Conservation (phyloP, 92 coral and sea anemone genomes). For the Plumapathes pennacea region DNA sequence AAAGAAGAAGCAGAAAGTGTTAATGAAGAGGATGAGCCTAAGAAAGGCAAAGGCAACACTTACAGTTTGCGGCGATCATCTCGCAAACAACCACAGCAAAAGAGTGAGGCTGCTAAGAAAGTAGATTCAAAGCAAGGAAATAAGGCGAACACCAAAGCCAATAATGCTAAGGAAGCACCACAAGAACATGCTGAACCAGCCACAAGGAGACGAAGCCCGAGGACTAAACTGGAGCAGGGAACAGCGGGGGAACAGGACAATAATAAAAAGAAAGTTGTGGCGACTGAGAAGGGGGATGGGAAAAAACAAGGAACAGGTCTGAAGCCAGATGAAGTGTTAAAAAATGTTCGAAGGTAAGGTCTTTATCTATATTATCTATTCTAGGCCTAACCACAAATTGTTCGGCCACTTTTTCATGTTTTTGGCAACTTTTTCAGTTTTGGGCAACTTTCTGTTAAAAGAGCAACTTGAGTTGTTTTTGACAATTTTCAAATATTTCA, state of each 20-base stretch:
- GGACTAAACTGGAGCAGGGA: constrained; percentile 7
- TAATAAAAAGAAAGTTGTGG: constrained; percentile 1
- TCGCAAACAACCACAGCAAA: constrained; percentile 25
- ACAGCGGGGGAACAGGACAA: neutral
- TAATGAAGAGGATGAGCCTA: too few relatives aligned
- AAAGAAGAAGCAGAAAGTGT: constrained; percentile 4
- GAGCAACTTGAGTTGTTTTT: too few relatives aligned
- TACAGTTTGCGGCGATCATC: constrained; percentile 46
- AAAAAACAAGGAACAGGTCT: constrained; percentile 2
- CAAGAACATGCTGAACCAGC: constrained; percentile 2
- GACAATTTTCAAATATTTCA: too few relatives aligned
- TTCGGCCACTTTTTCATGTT: too few relatives aligned
- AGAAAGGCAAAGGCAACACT: too few relatives aligned
- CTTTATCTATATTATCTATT: too few relatives aligned
- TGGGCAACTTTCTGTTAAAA: too few relatives aligned
- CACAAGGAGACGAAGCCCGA: constrained; percentile 4
- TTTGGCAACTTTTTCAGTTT: too few relatives aligned
- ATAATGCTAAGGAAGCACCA: constrained; percentile 15
- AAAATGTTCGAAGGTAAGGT: constrained; percentile 56
- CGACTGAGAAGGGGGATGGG: constrained; percentile 15
- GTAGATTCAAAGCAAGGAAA: too few relatives aligned
- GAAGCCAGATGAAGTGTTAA: constrained; percentile 9
- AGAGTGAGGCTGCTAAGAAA: constrained; percentile 9
- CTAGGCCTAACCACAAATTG: too few relatives aligned
- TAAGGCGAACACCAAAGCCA: neutral